Conservation (phyloP, 2,113 vertebrate genomes). For the Nycticryphes semicollaris region DNA sequence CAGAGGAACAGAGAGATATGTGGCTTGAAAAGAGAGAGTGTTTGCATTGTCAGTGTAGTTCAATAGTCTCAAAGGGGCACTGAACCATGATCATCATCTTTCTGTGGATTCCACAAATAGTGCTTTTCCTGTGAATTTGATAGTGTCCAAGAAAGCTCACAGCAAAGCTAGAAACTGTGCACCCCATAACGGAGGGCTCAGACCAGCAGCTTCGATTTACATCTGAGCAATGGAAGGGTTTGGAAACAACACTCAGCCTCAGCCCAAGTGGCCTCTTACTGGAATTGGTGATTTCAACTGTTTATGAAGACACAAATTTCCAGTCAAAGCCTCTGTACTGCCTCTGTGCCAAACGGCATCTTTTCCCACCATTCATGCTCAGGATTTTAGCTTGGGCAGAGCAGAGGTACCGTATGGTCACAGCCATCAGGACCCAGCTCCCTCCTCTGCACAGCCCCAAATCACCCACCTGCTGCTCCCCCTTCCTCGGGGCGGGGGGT, state of each 20-base stretch:
- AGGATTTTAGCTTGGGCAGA: background rate
- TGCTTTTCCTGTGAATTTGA: background rate
- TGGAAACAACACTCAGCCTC: background rate
- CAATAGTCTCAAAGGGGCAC: background rate
- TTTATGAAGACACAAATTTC: background rate
- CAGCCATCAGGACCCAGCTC: background rate
- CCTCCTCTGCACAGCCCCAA: rapidly evolving
- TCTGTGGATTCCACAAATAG: background rate
- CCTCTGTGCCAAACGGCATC: background rate
- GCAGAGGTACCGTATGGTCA: background rate
- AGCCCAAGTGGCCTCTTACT: background rate
- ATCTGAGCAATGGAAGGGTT: background rate
- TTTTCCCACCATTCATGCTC: rapidly evolving
- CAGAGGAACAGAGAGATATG: background rate
- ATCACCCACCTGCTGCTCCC: slow-evolving; percentile 78
- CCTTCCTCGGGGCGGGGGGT: slow-evolving; percentile 82
- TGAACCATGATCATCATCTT: background rate
- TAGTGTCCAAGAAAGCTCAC: background rate
- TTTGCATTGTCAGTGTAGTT: rapidly evolving
- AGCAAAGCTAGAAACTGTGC: background rate
- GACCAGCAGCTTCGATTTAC: background rate
- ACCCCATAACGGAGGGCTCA: background rate
- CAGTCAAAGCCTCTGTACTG: background rate
- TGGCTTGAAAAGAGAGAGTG: background rate
- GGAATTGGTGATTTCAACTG: background rate